Conservation (phyloP, 2,113 vertebrate species). For the Dinomys branickii region DNA sequence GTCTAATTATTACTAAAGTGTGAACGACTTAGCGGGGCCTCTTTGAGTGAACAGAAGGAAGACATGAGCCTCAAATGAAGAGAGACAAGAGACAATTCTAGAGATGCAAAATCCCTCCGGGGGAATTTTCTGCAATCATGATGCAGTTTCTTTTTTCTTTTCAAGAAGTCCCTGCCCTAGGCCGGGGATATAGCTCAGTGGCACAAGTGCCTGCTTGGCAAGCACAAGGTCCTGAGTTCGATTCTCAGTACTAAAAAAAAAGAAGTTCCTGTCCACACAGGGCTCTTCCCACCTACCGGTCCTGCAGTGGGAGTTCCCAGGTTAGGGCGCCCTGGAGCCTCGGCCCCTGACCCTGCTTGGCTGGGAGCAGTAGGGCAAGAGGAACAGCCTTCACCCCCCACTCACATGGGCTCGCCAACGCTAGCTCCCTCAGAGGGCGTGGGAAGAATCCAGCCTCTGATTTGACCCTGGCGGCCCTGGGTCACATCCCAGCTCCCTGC, state of each 20-base stretch:
- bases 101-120: neutral
- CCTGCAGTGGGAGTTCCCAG: neutral
- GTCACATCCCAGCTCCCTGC: neutral
- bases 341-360: neutral
- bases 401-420: neutral
- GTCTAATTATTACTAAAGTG: neutral
- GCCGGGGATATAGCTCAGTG: no score
- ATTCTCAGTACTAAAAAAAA: no score
- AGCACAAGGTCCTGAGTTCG: no score
- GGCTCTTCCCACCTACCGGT: neutral
- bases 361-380: neutral
- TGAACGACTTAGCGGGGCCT: neutral
- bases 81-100: neutral
- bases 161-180: neutral
- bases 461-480: neutral
- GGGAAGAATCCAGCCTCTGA: neutral
- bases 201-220: no score
- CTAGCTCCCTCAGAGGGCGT: neutral
- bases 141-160: neutral
- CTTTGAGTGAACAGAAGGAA: neutral
- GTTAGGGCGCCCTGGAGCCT: neutral
- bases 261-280: no score
- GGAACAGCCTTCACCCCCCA: rapidly evolving
- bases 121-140: neutral
- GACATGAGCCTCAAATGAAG: neutral